These are phyloP conservation scores for Apeltes quadracus DNA, from an alignment of 2,113 vertebrate species.

Conservation along the genomic window DNA sequence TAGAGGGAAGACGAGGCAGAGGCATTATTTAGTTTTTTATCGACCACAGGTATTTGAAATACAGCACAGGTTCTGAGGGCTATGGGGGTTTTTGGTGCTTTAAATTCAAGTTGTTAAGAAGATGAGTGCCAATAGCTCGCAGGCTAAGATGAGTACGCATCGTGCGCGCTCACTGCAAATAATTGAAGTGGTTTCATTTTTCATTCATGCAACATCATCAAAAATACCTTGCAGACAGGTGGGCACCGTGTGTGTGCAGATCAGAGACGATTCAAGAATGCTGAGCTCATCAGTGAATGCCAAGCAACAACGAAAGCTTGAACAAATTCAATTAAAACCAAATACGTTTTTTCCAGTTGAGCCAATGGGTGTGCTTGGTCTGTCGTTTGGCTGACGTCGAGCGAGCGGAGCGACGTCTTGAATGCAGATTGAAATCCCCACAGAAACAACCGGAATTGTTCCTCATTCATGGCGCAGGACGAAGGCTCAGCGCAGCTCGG, in stretches of 20 bases:
- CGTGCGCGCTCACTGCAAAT: conserved; percentile 20
- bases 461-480: too few relatives aligned
- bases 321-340: conserved; percentile 29
- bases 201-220: conserved; percentile 11
- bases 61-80: conserved; percentile 35
- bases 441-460: too few relatives aligned
- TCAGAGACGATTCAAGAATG: neutral
- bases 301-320: conserved; percentile 20
- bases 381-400: conserved; percentile 3
- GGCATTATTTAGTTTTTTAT: conserved; percentile 17
- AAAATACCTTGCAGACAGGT: conserved; percentile 2
- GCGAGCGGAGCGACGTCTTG: conserved; percentile 21
- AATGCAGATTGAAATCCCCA: conserved; percentile 49
- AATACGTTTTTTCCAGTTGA: neutral
- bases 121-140: conserved; percentile 1
- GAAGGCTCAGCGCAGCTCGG: conserved; percentile 28
- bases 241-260: neutral
- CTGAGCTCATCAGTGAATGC: neutral
- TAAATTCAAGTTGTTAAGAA: conserved; percentile 23
- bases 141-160: conserved; percentile 4
- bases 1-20: conserved; percentile 10
- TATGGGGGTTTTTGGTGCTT: conserved; percentile 9
- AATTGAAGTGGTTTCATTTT: neutral
- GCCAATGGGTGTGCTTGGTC: neutral
- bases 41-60: conserved; percentile 18